Conservation (phyloP, 2,113 vertebrate species). For the Morphnarchus princeps region DNA sequence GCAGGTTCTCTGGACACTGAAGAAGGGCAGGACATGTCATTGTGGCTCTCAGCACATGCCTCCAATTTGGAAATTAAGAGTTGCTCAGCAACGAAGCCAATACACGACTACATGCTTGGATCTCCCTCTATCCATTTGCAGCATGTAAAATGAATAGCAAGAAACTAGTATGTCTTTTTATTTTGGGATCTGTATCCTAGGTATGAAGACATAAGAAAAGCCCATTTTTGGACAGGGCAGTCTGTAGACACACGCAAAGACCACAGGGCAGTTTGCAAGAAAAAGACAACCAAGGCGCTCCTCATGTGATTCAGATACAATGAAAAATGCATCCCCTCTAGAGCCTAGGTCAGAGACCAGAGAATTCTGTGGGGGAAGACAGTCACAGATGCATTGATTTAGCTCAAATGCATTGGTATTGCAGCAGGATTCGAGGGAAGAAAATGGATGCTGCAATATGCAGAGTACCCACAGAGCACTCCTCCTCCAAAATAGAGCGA, state of each 20-base stretch:
- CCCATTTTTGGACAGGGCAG: neutral
- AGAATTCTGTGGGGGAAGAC: neutral
- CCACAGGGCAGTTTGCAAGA: neutral
- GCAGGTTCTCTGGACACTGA: neutral
- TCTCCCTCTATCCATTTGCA: neutral
- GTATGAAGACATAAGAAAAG: neutral
- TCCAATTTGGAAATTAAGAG: neutral
- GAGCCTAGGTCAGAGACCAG: neutral
- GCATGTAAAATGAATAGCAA: neutral
- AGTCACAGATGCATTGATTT: neutral
- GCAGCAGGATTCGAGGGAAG: neutral
- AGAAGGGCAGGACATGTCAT: neutral
- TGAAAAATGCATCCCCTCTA: neutral
- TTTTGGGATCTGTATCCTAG: neutral
- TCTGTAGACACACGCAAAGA: neutral
- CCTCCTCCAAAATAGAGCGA: neutral
- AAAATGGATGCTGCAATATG: neutral
- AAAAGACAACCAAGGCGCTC: neutral
- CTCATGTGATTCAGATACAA: neutral
- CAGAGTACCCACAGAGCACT: neutral
- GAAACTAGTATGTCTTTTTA: neutral
- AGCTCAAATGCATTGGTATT: neutral
- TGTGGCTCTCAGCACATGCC: neutral
- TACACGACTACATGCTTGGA: accelerated
- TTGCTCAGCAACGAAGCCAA: neutral